Percentiles rank a stretch among this genome's conserved stretches.
phyloP scores from a whole-genome alignment of 2,888 invertebrate species.

The Megastigmus dorsalis region DNA sequence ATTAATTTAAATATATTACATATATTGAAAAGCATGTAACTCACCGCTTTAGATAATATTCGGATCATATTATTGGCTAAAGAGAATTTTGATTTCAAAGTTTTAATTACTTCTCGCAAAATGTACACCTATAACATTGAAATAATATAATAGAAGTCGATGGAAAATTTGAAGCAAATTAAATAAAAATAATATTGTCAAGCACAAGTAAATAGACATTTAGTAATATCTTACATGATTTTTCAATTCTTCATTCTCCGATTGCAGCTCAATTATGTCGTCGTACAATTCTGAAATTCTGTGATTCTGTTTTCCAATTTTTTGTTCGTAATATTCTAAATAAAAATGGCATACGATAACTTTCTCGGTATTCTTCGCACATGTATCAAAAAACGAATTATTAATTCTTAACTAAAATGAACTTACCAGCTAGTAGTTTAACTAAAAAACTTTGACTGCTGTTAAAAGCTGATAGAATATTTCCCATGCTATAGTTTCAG shows the following conservation, averaged over 20 bases:
- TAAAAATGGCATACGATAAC: background rate
- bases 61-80: conserved; percentile 27
- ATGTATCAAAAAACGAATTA: too few species aligned
- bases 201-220: background rate
- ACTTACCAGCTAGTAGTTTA: conserved; percentile 24
- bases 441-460: conserved; percentile 16
- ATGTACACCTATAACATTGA: background rate
- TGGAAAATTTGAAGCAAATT: too few species aligned
- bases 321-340: conserved; percentile 24
- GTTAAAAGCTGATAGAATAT: too few species aligned
- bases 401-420: too few species aligned
- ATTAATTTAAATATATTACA: background rate
- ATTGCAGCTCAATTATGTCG: background rate
- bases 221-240: conserved; percentile 6
- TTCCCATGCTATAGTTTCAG: too few species aligned
- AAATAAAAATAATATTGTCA: background rate
- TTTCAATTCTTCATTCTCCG: background rate
- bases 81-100: conserved; percentile 6
- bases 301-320: background rate
- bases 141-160: too few species aligned
- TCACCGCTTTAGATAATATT: conserved; percentile 27
- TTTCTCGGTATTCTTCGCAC: too few species aligned
- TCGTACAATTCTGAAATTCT: too few species aligned
- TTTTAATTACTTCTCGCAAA: background rate
- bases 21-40: background rate